phyloP scores from a whole-genome alignment of 2,888 invertebrate genomes.

The Pyralis farinalis region DNA sequence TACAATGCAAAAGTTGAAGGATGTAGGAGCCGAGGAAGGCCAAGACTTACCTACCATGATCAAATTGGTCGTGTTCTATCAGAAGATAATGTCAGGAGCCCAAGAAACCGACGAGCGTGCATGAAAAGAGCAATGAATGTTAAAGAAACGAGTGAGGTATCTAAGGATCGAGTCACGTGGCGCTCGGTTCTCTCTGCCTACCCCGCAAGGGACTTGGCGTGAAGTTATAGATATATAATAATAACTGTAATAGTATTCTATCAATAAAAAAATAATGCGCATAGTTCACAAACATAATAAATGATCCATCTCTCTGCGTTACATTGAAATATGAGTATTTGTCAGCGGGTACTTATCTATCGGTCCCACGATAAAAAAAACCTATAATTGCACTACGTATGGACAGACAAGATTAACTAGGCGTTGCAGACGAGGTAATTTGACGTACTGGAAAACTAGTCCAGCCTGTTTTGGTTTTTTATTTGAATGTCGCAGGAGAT shows the following conservation, averaged over 20 bases:
- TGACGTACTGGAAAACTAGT: neutral
- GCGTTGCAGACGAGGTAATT: neutral
- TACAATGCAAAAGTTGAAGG: too few relatives aligned
- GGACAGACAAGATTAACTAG: conserved; percentile 2
- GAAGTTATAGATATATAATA: too few relatives aligned
- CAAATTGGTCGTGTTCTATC: too few relatives aligned
- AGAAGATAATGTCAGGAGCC: too few relatives aligned
- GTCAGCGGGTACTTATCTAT: neutral
- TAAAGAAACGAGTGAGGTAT: too few relatives aligned
- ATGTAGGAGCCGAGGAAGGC: too few relatives aligned
- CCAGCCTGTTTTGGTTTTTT: conserved; percentile 1
- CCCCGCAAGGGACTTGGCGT: too few relatives aligned
- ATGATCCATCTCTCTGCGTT: neutral
- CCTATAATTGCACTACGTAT: neutral
- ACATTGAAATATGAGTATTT: neutral
- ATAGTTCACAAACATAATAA: neutral
- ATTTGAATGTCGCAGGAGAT: neutral
- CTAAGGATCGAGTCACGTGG: too few relatives aligned
- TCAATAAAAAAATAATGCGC: neutral
- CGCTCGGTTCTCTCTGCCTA: too few relatives aligned
- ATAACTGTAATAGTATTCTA: neutral
- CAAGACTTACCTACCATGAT: too few relatives aligned
- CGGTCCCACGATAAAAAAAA: neutral
- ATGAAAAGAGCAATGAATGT: too few relatives aligned
- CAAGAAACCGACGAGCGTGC: too few relatives aligned